Conservation (phyloP, 2,888 invertebrate genomes). For the Cephus runcator region DNA sequence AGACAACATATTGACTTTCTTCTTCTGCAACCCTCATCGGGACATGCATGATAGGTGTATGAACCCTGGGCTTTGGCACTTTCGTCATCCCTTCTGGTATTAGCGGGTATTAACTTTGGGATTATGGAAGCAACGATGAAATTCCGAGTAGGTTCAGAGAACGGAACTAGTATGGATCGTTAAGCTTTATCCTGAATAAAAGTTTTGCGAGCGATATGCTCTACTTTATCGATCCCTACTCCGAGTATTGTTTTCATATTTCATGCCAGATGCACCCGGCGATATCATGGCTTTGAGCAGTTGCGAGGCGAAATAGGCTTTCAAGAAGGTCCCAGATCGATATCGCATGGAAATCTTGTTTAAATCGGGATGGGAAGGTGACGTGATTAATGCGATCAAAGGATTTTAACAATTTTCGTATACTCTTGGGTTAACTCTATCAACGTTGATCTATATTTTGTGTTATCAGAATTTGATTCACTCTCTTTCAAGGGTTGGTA, state of each 20-base stretch:
- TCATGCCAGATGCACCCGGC: slow-evolving; percentile 31
- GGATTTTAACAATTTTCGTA: background rate
- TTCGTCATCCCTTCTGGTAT: background rate
- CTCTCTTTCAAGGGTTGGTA: background rate
- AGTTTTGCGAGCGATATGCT: background rate
- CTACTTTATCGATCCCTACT: slow-evolving; percentile 47
- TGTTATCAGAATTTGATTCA: background rate
- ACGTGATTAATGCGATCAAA: background rate
- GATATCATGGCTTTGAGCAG: slow-evolving; percentile 7
- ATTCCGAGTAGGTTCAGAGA: background rate
- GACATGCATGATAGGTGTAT: background rate
- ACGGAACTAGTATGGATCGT: background rate
- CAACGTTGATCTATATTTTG: background rate
- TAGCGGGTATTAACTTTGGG: background rate
- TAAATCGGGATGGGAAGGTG: background rate
- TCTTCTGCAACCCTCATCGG: background rate
- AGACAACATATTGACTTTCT: slow-evolving; percentile 1
- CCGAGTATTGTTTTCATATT: slow-evolving; percentile 54
- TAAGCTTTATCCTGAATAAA: background rate
- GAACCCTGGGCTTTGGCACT: background rate
- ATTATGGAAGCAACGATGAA: background rate
- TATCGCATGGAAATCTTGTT: background rate
- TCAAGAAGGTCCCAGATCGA: background rate
- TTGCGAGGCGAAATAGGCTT: background rate
- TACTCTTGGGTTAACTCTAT: background rate